A percentile compares a stretch with the other conserved stretches of the same genome.
phyloP scores from a whole-genome alignment of 2,113 vertebrate genomes.

The Aix galericulata region DNA sequence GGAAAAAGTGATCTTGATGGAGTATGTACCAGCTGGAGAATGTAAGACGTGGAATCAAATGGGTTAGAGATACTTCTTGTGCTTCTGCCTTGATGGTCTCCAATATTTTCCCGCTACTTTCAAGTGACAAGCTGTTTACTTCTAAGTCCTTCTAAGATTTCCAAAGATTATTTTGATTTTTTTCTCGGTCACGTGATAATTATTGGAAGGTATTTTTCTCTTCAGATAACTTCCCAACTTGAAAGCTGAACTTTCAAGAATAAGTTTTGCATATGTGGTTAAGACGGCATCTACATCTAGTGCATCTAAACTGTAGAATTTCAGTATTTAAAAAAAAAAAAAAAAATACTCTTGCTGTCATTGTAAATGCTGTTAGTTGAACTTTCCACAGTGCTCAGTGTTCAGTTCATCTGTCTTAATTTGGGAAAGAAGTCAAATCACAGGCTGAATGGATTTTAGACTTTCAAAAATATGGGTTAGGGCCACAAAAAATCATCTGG shows the following conservation, averaged over 20 bases:
- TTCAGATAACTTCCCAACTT: background rate
- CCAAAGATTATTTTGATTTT: background rate
- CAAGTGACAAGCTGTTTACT: background rate
- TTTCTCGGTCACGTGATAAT: background rate
- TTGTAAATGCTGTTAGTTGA: background rate
- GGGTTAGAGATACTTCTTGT: background rate
- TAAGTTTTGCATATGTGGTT: background rate
- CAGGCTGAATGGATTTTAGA: background rate
- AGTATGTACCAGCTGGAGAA: background rate
- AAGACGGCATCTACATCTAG: background rate
- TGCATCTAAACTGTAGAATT: background rate
- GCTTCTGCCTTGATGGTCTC: background rate
- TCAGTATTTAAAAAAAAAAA: background rate
- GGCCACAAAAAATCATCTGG: background rate
- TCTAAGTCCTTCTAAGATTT: background rate
- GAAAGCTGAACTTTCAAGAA: background rate
- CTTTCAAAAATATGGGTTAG: background rate
- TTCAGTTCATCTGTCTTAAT: background rate
- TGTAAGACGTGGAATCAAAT: background rate
- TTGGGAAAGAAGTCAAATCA: background rate
- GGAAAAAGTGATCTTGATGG: conserved; percentile 46
- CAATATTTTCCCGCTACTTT: background rate
- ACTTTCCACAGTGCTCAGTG: background rate
- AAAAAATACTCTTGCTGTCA: background rate
- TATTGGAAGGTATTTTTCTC: background rate